Conservation (phyloP, 1,140 invertebrate genomes). For the Zelostemma sp. region DNA sequence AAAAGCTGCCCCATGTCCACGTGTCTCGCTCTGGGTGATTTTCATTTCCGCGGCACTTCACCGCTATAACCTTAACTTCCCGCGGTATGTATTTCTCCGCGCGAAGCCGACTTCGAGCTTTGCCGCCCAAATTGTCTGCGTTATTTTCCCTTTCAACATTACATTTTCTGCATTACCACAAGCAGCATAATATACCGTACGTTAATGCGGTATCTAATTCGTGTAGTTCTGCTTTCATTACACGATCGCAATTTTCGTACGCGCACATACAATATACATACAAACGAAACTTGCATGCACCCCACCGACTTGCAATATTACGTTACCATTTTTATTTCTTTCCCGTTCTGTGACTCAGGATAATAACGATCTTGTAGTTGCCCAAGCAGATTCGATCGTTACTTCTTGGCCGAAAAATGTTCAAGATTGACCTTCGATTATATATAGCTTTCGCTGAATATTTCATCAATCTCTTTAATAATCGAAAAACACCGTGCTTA, state of each 20-base stretch:
- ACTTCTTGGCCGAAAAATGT: slow-evolving; percentile 25
- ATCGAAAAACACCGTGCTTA: no score
- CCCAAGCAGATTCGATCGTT: slow-evolving; percentile 36
- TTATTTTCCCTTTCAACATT: no score
- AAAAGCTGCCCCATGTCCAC: slow-evolving; percentile 57
- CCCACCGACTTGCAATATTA: slow-evolving; percentile 41
- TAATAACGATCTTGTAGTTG: slow-evolving; percentile 55
- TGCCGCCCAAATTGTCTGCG: no score
- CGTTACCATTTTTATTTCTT: slow-evolving; percentile 51
- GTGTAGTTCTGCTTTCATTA: slow-evolving; percentile 30
- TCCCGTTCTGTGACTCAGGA: slow-evolving; percentile 61
- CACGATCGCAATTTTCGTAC: slow-evolving; percentile 33
- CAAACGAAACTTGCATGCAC: slow-evolving; percentile 37
- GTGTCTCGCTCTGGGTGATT: slow-evolving; percentile 67
- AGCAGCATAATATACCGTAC: no score
- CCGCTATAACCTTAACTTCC: slow-evolving; percentile 51
- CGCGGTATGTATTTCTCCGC: slow-evolving; percentile 31
- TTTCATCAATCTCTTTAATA: no score
- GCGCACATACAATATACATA: slow-evolving; percentile 14
- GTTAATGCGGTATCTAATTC: slow-evolving; percentile 31
- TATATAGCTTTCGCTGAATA: no score
- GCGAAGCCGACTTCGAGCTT: slow-evolving; percentile 34
- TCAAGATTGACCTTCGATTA: slow-evolving; percentile 23
- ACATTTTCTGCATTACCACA: no score
- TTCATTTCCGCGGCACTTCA: slow-evolving; percentile 67